Percentiles rank a stretch among this genome's conserved stretches.
These are phyloP conservation scores for Ammodramus savannarum DNA, from an alignment of 2,113 vertebrate genomes.

Conservation along the genomic window DNA sequence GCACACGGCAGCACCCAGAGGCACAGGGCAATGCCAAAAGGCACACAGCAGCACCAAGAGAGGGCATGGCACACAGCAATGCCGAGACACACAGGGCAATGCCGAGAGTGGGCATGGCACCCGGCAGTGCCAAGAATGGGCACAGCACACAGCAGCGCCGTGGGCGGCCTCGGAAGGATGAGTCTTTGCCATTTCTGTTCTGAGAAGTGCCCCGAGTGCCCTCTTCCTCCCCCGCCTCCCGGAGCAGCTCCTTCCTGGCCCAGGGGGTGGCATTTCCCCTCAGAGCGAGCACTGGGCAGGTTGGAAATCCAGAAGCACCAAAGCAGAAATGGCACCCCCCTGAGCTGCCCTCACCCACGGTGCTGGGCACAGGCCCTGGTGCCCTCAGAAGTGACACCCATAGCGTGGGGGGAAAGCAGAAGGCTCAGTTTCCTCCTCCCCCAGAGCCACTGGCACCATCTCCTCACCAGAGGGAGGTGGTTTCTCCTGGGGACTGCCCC, in stretches of 20 bases:
- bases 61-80: too few species aligned
- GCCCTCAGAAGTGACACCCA: fast-evolving
- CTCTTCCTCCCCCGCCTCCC: background rate
- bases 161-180: conserved; percentile 27
- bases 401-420: background rate
- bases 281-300: background rate
- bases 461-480: background rate
- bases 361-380: fast-evolving
- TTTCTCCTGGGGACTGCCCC: background rate
- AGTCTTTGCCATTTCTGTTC: conserved; percentile 20
- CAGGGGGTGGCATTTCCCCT: conserved; percentile 16
- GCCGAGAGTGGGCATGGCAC: too few species aligned
- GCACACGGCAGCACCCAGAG: too few species aligned
- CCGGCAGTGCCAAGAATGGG: too few species aligned
- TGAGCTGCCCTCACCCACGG: fast-evolving
- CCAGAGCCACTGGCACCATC: background rate
- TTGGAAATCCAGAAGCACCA: background rate
- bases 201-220: background rate
- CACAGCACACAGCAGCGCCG: background rate
- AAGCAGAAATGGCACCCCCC: background rate
- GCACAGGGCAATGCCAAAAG: too few species aligned
- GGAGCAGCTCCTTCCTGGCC: background rate
- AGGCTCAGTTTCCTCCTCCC: background rate
- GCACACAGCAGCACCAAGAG: too few species aligned
- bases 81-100: too few species aligned